Base-by-base conservation (phyloP, 1,140 invertebrate genomes). In the Drosophila chauvacae region DNA sequence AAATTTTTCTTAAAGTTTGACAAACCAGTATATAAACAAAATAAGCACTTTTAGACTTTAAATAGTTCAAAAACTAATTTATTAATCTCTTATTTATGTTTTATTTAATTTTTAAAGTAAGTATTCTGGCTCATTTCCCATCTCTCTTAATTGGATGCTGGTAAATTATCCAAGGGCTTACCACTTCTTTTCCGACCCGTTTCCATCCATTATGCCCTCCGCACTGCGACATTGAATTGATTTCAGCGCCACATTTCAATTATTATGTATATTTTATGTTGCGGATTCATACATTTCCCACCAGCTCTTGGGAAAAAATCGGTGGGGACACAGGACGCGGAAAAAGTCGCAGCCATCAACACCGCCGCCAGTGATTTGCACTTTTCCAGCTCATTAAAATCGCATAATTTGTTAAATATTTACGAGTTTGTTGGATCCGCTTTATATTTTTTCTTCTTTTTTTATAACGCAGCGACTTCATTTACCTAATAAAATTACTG, bases 401-500 rank as follows among this genome's bases (percentile, higher is more conserved):
- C 78, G 78, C 70, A 90, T 90, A 85, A 90, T 90, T 90, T 90
- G 81, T 90, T 81, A 85, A 88, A 90, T 90, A 88, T 88, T 88
- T 90, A 88, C 81, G 78, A 51, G 79, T 76, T 72, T 81, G 63
- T 81, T 48, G 63, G 41, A 70, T 68, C 48, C 48, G 39, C 63
- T 56, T 68, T 23, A 68, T 45, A 70, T 50, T 14, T 13, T 9
- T 50, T 20, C 5, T 37, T 55, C 3, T 23, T 37, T 56, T 39
- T 23, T 23, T 7, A n/a, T 14, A 26, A 35, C 44, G 41, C 33
- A 41, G 69, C 64, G 35, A 80, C 80, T 60, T 88, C 64, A 88
- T 84, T 88, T 85, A 75, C 85, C 85, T 90, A 88, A 88, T 90
- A 90, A 90, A 84, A 90, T 88, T 85, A 88, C 86, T 90, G 81